phyloP scores from a whole-genome alignment of 2,113 vertebrate genomes.

The Pitta sordida region DNA sequence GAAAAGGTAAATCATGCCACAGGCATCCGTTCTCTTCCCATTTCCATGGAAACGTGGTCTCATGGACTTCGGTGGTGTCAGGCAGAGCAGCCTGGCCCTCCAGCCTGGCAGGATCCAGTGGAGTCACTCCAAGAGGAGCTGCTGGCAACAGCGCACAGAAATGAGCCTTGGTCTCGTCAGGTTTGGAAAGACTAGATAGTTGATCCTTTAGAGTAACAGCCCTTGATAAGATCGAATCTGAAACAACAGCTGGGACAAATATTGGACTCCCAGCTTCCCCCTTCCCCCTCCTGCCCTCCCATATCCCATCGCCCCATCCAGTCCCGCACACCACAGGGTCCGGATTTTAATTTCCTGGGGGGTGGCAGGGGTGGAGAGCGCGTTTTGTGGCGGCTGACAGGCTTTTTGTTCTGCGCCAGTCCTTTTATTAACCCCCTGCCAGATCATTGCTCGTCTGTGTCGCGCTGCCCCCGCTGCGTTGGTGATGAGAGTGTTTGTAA shows the following conservation, averaged over 20 bases:
- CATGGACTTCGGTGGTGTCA: not conserved
- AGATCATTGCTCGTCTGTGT: conserved; percentile 33
- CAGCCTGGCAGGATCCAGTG: not conserved
- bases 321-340: not conserved
- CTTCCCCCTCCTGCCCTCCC: not conserved
- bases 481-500: conserved; percentile 71
- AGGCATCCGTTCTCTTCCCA: not conserved
- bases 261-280: not conserved
- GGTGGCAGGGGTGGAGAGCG: conserved; percentile 3
- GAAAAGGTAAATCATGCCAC: not conserved
- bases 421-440: conserved; percentile 69
- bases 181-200: not conserved
- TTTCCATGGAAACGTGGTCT: conserved; percentile 56
- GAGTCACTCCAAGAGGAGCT: not conserved
- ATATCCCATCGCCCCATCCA: not conserved
- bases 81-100: not conserved
- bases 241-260: not conserved
- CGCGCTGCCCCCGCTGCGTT: conserved; percentile 41
- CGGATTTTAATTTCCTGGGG: conserved; percentile 60
- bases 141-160: not conserved
- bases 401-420: conserved; percentile 45
- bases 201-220: not conserved
- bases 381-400: conserved; percentile 50
- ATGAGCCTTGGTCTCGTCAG: not conserved
- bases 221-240: not conserved